Evolutionary conservation across 2,888 invertebrate species (phyloP).

Genomic region (Ctena decussata): DNA sequence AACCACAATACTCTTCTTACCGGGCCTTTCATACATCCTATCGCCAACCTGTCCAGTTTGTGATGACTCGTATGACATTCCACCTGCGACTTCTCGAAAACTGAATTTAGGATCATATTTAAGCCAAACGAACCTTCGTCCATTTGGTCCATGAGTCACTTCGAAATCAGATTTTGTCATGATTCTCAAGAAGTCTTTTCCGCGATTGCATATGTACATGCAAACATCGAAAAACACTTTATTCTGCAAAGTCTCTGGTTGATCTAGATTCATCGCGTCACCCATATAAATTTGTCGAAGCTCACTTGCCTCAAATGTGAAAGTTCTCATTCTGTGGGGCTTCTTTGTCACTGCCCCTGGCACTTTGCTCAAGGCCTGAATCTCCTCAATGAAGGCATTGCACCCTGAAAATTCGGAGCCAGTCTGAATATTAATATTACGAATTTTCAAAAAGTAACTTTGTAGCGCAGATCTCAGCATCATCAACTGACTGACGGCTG

Average conservation of each 20-base stretch:
- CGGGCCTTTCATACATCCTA: slow-evolving; percentile 81
- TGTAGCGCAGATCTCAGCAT: slow-evolving; percentile 75
- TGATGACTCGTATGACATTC: slow-evolving; percentile 65
- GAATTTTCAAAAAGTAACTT: slow-evolving; percentile 76
- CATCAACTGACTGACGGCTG: slow-evolving; percentile 62
- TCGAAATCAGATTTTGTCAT: slow-evolving; percentile 83
- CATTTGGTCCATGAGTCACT: slow-evolving; percentile 75
- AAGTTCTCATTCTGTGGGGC: slow-evolving; percentile 76
- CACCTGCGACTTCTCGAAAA: slow-evolving; percentile 72
- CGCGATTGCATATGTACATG: slow-evolving; percentile 81
- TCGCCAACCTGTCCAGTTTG: slow-evolving; percentile 75
- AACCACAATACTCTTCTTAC: slow-evolving; percentile 50
- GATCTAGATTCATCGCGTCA: slow-evolving; percentile 77
- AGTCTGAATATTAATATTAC: slow-evolving; percentile 74
- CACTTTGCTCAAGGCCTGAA: not conserved
- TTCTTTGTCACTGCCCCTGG: slow-evolving; percentile 65
- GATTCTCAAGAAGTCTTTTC: slow-evolving; percentile 79
- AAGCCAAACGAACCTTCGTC: slow-evolving; percentile 77
- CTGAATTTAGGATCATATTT: slow-evolving; percentile 80
- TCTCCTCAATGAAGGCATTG: slow-evolving; percentile 73
- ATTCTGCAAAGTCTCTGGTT: slow-evolving; percentile 81
- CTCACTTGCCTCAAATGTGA: slow-evolving; percentile 76
- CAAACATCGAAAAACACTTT: slow-evolving; percentile 83
- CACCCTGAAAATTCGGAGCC: slow-evolving; percentile 74
- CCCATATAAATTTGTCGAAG: slow-evolving; percentile 79